These are phyloP conservation scores for Tiliqua scincoides DNA, from an alignment of 2,113 vertebrate genomes.

Conservation along the genomic window DNA sequence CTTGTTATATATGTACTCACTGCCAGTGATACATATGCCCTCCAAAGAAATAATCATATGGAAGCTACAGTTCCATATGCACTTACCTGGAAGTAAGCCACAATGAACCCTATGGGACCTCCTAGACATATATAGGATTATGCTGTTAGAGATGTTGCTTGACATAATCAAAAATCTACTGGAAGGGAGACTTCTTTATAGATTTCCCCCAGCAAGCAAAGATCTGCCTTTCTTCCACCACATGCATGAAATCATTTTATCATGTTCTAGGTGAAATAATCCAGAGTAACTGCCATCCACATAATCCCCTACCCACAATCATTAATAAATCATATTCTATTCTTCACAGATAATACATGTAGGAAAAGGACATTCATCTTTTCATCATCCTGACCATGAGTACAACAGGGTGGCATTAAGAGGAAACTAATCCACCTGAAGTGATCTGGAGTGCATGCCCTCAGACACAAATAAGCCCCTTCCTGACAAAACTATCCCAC, in stretches of 20 bases:
- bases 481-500: slow-evolving; percentile 44
- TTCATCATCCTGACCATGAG: background rate
- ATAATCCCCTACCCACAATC: background rate
- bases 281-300: background rate
- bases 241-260: background rate
- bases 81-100: too few species aligned
- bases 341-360: background rate
- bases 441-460: background rate
- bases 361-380: background rate
- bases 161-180: slow-evolving; percentile 9
- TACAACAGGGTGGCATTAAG: background rate
- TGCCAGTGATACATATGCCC: slow-evolving; percentile 16
- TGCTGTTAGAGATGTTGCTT: background rate
- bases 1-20: slow-evolving; percentile 30
- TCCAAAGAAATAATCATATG: slow-evolving; percentile 18
- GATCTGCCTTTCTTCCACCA: slow-evolving; percentile 38
- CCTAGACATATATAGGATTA: background rate
- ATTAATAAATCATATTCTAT: background rate
- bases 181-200: slow-evolving; percentile 28
- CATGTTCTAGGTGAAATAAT: background rate
- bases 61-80: too few species aligned
- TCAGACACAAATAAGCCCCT: slow-evolving; percentile 31
- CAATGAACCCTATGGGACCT: too few species aligned
- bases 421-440: background rate
- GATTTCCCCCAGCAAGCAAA: slow-evolving; percentile 50